Conservation (phyloP, 2,113 vertebrate genomes). For the Triplophysa siluroides region DNA sequence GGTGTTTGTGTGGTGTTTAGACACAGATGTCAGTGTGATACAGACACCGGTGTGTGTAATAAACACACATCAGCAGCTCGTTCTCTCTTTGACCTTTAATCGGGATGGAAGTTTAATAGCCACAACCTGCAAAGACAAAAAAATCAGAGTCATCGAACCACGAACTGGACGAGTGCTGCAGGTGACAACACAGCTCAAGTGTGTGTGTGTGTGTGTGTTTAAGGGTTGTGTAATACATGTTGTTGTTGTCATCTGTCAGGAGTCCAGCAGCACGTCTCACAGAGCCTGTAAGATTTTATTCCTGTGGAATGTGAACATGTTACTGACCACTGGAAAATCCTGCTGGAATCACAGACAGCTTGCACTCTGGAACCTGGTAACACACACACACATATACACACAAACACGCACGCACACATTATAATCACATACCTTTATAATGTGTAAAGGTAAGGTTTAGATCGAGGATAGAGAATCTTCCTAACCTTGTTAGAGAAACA, state of each 20-base stretch:
- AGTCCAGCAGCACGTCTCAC: constrained; percentile 77
- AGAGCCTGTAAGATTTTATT: constrained; percentile 86
- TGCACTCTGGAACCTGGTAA: constrained; percentile 88
- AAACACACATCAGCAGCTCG: constrained; percentile 71
- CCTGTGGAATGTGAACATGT: constrained; percentile 81
- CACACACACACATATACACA: constrained; percentile 44
- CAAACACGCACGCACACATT: constrained; percentile 42
- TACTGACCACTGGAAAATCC: constrained; percentile 88
- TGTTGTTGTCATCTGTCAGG: constrained; percentile 66
- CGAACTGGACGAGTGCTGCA: constrained; percentile 78
- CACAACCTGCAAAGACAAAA: constrained; percentile 85
- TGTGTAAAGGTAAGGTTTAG: too few relatives aligned
- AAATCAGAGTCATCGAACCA: constrained; percentile 84
- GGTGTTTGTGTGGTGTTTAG: constrained; percentile 86
- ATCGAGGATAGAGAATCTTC: too few relatives aligned
- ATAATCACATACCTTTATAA: too few relatives aligned
- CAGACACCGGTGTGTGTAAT: constrained; percentile 45
- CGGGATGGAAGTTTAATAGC: constrained; percentile 85
- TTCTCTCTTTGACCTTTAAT: constrained; percentile 91
- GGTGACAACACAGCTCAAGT: constrained; percentile 51
- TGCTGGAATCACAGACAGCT: constrained; percentile 93
- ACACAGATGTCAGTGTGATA: constrained; percentile 50
- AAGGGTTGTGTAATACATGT: neutral
- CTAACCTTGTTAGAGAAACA: too few relatives aligned
- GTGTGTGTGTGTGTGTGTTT: constrained; percentile 24